These are phyloP conservation scores for Camponotus vicinus DNA, from an alignment of 1,140 invertebrate genomes.

Conservation along the genomic window DNA sequence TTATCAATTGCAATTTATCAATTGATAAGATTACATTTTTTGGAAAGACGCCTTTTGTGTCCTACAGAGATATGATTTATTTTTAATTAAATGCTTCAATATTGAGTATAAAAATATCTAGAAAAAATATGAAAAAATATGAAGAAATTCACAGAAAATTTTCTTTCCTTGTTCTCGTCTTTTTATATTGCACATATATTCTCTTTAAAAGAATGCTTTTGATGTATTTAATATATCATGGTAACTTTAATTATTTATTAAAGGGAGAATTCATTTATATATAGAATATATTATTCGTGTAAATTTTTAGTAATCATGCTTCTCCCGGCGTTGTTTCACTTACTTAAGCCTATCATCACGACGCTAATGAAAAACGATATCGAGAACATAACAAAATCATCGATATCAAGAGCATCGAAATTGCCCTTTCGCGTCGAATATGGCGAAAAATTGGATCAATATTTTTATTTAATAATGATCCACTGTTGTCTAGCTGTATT, in stretches of 20 bases:
- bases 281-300: not conserved
- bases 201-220: too few relatives aligned
- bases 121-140: not conserved
- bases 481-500: not conserved
- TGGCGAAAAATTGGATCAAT: not conserved
- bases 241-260: too few relatives aligned
- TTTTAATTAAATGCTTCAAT: too few relatives aligned
- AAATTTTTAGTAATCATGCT: not conserved
- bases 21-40: too few relatives aligned
- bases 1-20: too few relatives aligned
- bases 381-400: not conserved
- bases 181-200: too few relatives aligned
- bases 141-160: not conserved
- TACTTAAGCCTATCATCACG: not conserved
- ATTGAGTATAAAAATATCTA: too few relatives aligned
- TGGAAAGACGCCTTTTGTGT: not conserved
- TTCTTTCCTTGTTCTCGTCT: too few relatives aligned
- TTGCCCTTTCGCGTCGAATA: conserved; percentile 17
- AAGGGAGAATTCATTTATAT: too few relatives aligned
- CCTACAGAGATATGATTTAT: too few relatives aligned
- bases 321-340: not conserved
- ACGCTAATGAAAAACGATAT: not conserved
- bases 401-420: not conserved
- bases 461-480: not conserved
- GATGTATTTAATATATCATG: too few relatives aligned